A percentile compares a stretch with the other conserved stretches of the same genome.
Conservation (phyloP, 2,113 vertebrate species). For the Tichodroma muraria region DNA sequence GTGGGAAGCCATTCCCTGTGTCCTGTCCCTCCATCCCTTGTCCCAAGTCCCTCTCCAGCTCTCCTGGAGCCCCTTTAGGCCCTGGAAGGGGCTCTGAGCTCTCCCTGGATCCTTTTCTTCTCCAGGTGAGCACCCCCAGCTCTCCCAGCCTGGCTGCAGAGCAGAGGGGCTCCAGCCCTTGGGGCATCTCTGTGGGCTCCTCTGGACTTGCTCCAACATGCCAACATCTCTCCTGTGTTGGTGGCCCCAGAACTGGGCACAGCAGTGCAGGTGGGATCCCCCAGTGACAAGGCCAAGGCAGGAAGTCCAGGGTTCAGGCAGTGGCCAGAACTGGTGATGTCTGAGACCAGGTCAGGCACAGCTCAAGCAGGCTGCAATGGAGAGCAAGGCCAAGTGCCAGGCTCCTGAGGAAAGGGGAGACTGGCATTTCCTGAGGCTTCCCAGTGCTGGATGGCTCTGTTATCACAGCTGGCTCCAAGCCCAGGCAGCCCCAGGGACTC, state of each 20-base stretch:
- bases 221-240: not conserved
- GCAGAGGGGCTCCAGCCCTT: not conserved
- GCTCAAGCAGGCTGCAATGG: not conserved
- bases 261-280: not conserved
- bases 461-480: not conserved
- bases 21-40: not conserved
- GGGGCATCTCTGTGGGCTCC: accelerated
- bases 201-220: not conserved
- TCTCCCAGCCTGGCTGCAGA: not conserved
- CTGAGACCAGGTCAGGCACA: not conserved
- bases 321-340: not conserved
- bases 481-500: not conserved
- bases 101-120: not conserved
- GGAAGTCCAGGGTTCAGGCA: not conserved
- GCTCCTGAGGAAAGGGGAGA: not conserved
- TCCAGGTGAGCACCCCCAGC: not conserved
- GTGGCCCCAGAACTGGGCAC: not conserved
- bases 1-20: not conserved
- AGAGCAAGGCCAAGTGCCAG: not conserved
- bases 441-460: not conserved
- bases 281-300: not conserved
- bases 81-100: not conserved
- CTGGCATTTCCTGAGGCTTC: not conserved
- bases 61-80: not conserved
- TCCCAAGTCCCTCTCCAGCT: not conserved